Evolutionary conservation across 2,113 vertebrate species (phyloP).

Genomic region (Plectropomus leopardus): DNA sequence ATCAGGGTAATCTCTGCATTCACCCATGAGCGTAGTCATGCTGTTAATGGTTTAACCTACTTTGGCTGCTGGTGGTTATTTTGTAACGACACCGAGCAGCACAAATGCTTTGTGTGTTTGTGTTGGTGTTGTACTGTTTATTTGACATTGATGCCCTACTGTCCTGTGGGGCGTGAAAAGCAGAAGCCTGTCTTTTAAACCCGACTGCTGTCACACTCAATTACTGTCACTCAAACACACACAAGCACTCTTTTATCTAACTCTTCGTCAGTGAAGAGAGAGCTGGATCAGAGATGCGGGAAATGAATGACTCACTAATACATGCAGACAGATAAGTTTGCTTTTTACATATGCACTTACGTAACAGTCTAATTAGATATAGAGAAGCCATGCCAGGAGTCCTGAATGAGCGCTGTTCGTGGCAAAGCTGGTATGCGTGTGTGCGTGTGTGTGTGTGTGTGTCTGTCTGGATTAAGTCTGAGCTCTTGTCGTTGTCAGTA

Average conservation of each 20-base stretch:
- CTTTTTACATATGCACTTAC: slow-evolving; percentile 34
- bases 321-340: slow-evolving; percentile 42
- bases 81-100: not conserved
- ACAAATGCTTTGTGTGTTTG: slow-evolving; percentile 19
- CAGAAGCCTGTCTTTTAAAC: slow-evolving; percentile 41
- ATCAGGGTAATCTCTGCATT: not conserved
- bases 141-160: slow-evolving; percentile 31
- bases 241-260: not conserved
- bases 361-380: slow-evolving; percentile 49
- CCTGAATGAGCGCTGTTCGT: not conserved
- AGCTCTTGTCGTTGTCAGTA: slow-evolving; percentile 26
- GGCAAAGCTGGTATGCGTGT: not conserved
- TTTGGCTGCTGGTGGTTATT: slow-evolving; percentile 24
- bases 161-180: slow-evolving; percentile 45
- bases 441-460: slow-evolving; percentile 10
- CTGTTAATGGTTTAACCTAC: slow-evolving; percentile 21
- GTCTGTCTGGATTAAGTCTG: slow-evolving; percentile 55
- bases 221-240: slow-evolving; percentile 8
- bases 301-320: slow-evolving; percentile 43
- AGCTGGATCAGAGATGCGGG: slow-evolving; percentile 31
- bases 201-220: slow-evolving; percentile 22
- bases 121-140: slow-evolving; percentile 21
- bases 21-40: not conserved
- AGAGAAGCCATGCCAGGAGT: slow-evolving; percentile 21
- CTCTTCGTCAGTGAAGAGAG: slow-evolving; percentile 23